Percentiles rank a stretch among this genome's conserved stretches.
phyloP scores from a whole-genome alignment of 2,113 vertebrate genomes.

The Cricetomys ansorgei region DNA sequence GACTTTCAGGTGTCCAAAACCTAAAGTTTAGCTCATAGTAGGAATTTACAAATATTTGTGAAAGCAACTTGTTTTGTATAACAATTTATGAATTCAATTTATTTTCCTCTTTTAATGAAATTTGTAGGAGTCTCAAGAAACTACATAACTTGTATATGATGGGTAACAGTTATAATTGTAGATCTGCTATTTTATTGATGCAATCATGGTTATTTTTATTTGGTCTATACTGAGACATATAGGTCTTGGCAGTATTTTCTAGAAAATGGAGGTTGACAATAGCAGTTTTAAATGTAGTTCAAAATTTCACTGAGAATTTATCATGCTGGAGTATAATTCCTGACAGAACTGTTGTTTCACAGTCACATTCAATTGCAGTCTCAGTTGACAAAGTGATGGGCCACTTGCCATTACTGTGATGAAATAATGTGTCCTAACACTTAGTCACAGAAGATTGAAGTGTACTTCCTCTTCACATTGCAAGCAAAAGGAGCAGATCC shows the following conservation, averaged over 20 bases:
- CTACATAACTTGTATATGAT: conserved; percentile 88
- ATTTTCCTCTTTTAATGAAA: not conserved
- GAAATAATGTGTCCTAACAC: conserved; percentile 89
- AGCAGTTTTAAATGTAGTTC: conserved; percentile 87
- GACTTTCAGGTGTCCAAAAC: not conserved
- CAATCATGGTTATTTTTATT: conserved; percentile 89
- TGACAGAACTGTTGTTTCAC: conserved; percentile 89
- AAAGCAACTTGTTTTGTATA: not conserved
- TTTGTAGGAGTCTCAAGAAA: not conserved
- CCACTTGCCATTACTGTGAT: conserved; percentile 84
- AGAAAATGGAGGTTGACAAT: conserved; percentile 86
- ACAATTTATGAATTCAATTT: not conserved
- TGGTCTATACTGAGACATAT: conserved; percentile 86
- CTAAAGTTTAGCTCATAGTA: not conserved
- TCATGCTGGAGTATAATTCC: conserved; percentile 90
- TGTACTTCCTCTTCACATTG: conserved; percentile 80
- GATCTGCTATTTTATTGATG: conserved; percentile 74
- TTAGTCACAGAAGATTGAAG: conserved; percentile 88
- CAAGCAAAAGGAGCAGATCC: conserved; percentile 84
- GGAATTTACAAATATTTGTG: not conserved
- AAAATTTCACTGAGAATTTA: conserved; percentile 85
- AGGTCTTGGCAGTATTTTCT: conserved; percentile 90
- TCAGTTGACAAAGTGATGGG: conserved; percentile 83
- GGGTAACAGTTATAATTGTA: conserved; percentile 87
- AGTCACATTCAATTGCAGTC: conserved; percentile 89